Percentiles rank a stretch among this genome's conserved stretches.
Conservation (phyloP, 2,113 vertebrate species). For the Nibea coibor region DNA sequence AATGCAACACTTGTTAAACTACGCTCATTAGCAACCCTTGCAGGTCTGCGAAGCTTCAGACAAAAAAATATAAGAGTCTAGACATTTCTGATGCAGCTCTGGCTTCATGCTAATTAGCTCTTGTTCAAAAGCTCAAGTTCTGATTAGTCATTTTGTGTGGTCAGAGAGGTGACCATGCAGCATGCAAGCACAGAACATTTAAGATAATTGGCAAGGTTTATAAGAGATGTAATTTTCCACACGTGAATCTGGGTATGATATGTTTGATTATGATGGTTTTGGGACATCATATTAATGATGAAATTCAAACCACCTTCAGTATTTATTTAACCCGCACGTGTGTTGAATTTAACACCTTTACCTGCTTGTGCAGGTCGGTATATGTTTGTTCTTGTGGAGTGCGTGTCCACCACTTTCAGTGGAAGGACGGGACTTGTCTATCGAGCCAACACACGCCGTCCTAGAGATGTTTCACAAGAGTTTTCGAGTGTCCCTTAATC, state of each 20-base stretch:
- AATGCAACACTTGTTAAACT: conserved; percentile 3
- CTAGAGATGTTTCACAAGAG: not conserved
- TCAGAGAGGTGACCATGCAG: conserved; percentile 3
- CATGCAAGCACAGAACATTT: not conserved
- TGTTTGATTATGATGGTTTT: not conserved
- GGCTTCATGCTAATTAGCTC: conserved; percentile 17
- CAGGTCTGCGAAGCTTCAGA: conserved; percentile 1
- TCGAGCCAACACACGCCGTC: not conserved
- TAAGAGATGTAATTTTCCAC: not conserved
- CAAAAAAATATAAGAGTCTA: not conserved
- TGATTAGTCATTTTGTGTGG: conserved; percentile 9
- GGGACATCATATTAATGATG: not conserved
- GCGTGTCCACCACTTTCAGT: no score
- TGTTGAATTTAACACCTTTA: not conserved
- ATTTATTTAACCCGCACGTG: not conserved
- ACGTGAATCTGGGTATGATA: not conserved
- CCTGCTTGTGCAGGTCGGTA: not conserved
- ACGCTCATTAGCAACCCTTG: conserved; percentile 15
- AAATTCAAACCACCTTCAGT: no score
- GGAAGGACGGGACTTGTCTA: not conserved
- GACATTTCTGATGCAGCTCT: not conserved
- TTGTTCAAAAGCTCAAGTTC: not conserved
- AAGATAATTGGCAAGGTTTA: not conserved
- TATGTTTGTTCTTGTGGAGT: no score
- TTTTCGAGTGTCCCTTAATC: not conserved